Percentiles rank a stretch among this genome's conserved stretches.
Evolutionary conservation across 1,140 invertebrate species (phyloP).

Genomic region (Cotesia glomerata): DNA sequence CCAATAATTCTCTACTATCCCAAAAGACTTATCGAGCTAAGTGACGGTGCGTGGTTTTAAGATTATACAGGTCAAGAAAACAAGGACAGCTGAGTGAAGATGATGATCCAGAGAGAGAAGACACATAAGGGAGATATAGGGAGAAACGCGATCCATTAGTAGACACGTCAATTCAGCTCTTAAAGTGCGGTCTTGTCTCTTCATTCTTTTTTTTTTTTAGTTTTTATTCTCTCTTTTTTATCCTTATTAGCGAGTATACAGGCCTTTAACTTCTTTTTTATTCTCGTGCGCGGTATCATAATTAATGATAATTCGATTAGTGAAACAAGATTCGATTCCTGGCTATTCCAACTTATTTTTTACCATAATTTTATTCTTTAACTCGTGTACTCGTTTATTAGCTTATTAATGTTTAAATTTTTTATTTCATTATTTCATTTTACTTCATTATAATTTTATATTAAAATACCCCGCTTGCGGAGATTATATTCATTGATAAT

Average conservation of each 20-base stretch:
- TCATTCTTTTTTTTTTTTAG: conserved; percentile 41
- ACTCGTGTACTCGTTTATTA: neutral
- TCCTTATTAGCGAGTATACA: conserved; percentile 6
- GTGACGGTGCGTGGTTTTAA: neutral
- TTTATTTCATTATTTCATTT: neutral
- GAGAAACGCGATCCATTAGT: conserved; percentile 60
- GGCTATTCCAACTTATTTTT: conserved; percentile 16
- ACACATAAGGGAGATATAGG: conserved; percentile 42
- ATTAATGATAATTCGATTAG: conserved; percentile 60
- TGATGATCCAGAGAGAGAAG: conserved; percentile 31
- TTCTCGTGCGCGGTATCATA: conserved; percentile 42
- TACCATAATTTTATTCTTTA: conserved; percentile 4
- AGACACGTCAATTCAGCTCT: conserved; percentile 62
- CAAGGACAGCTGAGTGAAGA: conserved; percentile 22
- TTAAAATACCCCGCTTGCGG: too few species aligned
- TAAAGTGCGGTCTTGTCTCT: conserved; percentile 37
- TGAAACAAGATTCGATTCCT: conserved; percentile 45
- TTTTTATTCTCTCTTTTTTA: conserved; percentile 24
- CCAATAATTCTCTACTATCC: conserved; percentile 7
- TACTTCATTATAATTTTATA: too few species aligned
- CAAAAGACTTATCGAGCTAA: conserved; percentile 8
- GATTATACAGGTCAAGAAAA: conserved; percentile 26
- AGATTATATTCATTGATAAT: too few species aligned
- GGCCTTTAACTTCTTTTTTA: conserved; percentile 5
- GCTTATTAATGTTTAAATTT: neutral